Base-by-base conservation (phyloP, 2,888 invertebrate genomes). In the Agriopis aurantiaria region DNA sequence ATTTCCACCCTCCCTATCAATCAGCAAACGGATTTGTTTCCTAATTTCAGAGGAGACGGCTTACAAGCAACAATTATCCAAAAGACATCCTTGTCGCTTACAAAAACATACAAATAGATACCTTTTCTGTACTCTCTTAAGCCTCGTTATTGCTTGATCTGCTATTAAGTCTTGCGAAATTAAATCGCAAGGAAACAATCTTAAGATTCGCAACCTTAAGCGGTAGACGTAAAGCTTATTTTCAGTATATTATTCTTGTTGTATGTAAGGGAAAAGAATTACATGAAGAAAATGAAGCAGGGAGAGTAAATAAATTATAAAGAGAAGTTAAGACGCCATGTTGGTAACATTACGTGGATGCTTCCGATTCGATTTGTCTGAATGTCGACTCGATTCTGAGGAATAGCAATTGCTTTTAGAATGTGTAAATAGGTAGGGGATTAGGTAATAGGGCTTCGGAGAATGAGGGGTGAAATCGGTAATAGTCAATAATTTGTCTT, bases 1-100 rank as follows among this genome's bases (percentile, higher is more conserved):
- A 82, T 81, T 80, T 79, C 75, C 77, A 80, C 74, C 85, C 85
- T 86, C 82, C 81, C 84, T 88, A 91, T 91, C 93, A 92, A 93
- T 93, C 92, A 88, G 87, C 83, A 86, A 88, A 90, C 88, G 90
- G 92, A 94, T 93, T 92, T 91, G 87, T 86, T 90, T 85, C 89
- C 85, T 94, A 93, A 94, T 93, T 92, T 88, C 85, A 83, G 82
- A 91, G 85, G 87, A 93, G 93, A 93, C 94, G 93, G 79, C 86
- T 84, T 90, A 94, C 94, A 93, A 91, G 90, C 86, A 88, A 85
- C 94, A 93, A 94, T 94, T 94, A 94, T 90, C 88, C 86, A 75
- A 81, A 86, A 89, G 88, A 91, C 90, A 89, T 82, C 81, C 63
- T 67, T 71, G 80, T 71, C 75, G 78, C 73, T 72, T 63, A 76